These are phyloP conservation scores for Apus apus DNA, from an alignment of 2,113 vertebrate species.

Conservation along the genomic window DNA sequence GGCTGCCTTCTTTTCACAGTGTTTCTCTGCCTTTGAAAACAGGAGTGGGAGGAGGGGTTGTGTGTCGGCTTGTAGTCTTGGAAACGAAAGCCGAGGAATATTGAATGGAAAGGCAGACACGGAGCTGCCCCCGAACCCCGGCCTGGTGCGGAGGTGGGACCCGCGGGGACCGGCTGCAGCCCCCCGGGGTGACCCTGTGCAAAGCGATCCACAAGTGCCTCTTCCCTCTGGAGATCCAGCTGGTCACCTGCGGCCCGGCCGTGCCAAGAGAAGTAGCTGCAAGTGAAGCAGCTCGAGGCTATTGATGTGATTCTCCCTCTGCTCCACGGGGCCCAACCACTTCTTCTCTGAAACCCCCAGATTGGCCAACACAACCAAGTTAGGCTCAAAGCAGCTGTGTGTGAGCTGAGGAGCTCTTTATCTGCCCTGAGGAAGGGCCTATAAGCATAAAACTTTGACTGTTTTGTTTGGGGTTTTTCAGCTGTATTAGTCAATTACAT, in stretches of 20 bases:
- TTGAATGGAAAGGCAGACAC: conserved; percentile 56
- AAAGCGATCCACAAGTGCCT: accelerated
- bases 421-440: not conserved
- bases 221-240: not conserved
- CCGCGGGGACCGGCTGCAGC: not conserved
- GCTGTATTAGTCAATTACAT: not conserved
- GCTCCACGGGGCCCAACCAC: not conserved
- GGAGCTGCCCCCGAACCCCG: not conserved
- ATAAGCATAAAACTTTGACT: not conserved
- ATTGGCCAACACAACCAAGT: not conserved
- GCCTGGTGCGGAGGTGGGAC: not conserved
- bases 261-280: accelerated
- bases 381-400: not conserved
- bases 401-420: not conserved
- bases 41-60: conserved; percentile 53
- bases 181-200: not conserved
- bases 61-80: conserved; percentile 43
- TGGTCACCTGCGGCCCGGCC: accelerated
- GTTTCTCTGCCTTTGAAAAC: conserved; percentile 62
- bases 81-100: conserved; percentile 37
- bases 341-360: not conserved
- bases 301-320: accelerated
- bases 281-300: not conserved
- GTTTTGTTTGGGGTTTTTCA: not conserved
- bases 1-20: conserved; percentile 33